Evolutionary conservation across 2,888 invertebrate species (phyloP), one percentile per base, ranked within the genome.

Genomic region (Leucophenga maculata): DNA sequence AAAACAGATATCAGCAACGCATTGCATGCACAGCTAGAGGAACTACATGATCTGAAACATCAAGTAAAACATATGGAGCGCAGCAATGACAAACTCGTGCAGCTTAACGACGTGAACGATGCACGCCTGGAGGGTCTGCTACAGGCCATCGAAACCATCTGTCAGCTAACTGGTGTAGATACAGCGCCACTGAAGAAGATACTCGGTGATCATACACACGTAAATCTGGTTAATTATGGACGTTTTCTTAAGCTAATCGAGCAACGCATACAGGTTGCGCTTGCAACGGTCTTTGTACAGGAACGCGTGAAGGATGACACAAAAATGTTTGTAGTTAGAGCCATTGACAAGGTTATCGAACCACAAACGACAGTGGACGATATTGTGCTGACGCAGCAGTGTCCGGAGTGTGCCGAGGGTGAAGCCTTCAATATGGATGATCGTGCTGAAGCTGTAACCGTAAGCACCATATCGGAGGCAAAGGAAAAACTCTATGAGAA

Each of bases 161-260:
- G 87, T 71, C n/a, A n/a, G 89, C 90, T 39, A 79, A 88, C 90
- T 13, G 88, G 88, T 76, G 90, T 91, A 65, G 90, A 91, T 83
- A 82, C 86, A 68, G 82, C 89, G 16, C 90, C 92, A 60, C 77
- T 91, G 62, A 72, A 90, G 67, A 77, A 91, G 0, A 84, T 91
- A 14, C 83, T 92, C 54, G 89, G 93, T 14, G 87, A 91, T 87
- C 88, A 93, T 87, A 87, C 89, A 74, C 88, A 91, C 78, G 85
- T 93, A 78, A 88, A 93, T 86, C 89, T 89, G 46, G 90, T 90
- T 85, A 92, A 91, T 79, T 89, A 91, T 2, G 76, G 86, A 22
- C 89, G 90, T 69, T 91, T 91, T 79, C 86, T 91, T 0, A 87
- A 88, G 69, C 88, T 91, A 22, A 79, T 92, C 6, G 92, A 91